Evolutionary conservation across 2,797 vertebrate genomes (phyloP), one percentile per base, ranked within the genome.

Genomic region (Borostomias antarcticus): DNA sequence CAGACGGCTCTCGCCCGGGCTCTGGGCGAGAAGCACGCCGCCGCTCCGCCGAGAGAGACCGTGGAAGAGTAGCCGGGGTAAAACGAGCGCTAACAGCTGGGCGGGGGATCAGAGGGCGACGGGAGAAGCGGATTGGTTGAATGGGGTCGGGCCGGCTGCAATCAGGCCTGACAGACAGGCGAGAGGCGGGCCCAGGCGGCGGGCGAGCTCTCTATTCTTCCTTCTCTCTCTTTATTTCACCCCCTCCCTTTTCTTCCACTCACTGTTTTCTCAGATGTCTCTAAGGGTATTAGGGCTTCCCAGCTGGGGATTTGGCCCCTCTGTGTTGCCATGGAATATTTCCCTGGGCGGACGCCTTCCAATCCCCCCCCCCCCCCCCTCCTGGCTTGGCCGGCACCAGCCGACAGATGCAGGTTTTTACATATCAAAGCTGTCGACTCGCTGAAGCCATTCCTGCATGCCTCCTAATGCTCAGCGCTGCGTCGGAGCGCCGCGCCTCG

Each of bases 391-490:
- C 85, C 78, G 64, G 71, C 62, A 79, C 79, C 78, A 83, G 78
- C 83, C 79, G 74, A 79, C 81, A 83, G 84, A 90, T 89, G 88
- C 82, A 82, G 83, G 77, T 83, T 86, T 89, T 89, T 82, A 88
- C 83, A 90, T 88, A 90, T 91, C 89, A 92, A 90, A 92, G 90
- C 85, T 83, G 85, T 86, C 83, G 84, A 87, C 88, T 88, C 70
- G 83, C 82, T 76, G 80, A 78, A 85, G 85, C 86, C 81, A 70
- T 82, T 88, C 83, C 82, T 89, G 87, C 84, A 88, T 74, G 86
- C 80, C 79, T 86, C n/a, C 86, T 89, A 91, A 91, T 88, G 85
- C 86, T 89, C 86, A 89, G n/a, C n/a, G n/a, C 89, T 88, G 80
- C 88, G 89, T 86, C 87, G 88, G 87, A 88, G 83, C 82, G 87